These are phyloP conservation scores for Cerastis leucographa DNA, from an alignment of 2,888 invertebrate genomes.

Conservation along the genomic window DNA sequence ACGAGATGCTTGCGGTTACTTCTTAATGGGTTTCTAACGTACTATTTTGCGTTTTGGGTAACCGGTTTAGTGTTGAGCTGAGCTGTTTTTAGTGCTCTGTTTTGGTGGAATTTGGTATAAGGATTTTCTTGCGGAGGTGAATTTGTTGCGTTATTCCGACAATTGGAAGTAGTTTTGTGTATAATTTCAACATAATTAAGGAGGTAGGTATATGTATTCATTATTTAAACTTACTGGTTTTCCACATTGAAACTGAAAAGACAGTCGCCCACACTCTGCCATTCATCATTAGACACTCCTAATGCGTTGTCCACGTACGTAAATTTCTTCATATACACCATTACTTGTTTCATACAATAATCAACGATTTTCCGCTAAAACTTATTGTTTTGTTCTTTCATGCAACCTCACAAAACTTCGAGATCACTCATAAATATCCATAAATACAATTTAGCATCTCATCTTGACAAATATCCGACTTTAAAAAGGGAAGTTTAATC, in stretches of 20 bases:
- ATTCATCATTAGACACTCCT: neutral
- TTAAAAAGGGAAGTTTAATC: constrained; percentile 68
- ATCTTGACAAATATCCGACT: constrained; percentile 60
- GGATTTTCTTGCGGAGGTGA: constrained; percentile 6
- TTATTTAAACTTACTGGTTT: neutral
- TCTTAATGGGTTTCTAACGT: constrained; percentile 64
- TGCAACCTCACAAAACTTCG: neutral
- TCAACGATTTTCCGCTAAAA: neutral
- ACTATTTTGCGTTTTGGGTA: constrained; percentile 57
- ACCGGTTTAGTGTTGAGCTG: constrained; percentile 46
- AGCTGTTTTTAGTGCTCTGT: constrained; percentile 25
- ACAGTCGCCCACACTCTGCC: no score
- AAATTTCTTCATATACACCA: neutral
- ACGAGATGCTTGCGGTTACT: constrained; percentile 69
- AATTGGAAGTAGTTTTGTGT: neutral
- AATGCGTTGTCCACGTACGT: neutral
- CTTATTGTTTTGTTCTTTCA: neutral
- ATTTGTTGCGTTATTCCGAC: neutral
- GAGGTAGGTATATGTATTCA: neutral
- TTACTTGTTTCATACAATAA: neutral
- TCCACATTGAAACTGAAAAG: no score
- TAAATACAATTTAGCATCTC: constrained; percentile 39
- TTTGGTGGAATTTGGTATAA: neutral
- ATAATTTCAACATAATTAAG: neutral
- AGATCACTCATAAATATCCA: constrained; percentile 6